Percentiles rank a stretch among this genome's conserved stretches.
Conservation (phyloP, 2,113 vertebrate genomes). For the Petromus typicus region DNA sequence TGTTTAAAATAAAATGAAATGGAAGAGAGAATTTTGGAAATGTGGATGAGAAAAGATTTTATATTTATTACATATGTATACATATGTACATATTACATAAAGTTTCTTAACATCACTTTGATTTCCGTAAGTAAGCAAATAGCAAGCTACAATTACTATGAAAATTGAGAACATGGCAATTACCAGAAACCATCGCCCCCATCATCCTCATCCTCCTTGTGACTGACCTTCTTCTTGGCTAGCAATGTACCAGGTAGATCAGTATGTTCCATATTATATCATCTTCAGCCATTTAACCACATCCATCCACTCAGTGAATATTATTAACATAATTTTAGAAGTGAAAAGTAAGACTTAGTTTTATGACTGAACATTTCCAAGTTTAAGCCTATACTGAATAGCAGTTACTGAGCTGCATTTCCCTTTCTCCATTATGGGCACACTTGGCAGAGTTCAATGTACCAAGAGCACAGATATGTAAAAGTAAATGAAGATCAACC, state of each 20-base stretch:
- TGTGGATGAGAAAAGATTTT: neutral
- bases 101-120: neutral
- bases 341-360: neutral
- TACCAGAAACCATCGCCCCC: neutral
- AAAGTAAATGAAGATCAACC: conserved; percentile 15
- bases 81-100: neutral
- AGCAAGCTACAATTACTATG: neutral
- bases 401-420: neutral
- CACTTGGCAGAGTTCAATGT: neutral
- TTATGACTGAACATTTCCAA: neutral
- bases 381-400: neutral
- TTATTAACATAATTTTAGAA: neutral
- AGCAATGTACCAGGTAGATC: neutral
- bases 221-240: neutral
- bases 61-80: too few relatives aligned
- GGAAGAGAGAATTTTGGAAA: neutral
- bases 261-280: neutral
- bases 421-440: neutral
- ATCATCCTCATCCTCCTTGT: neutral
- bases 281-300: neutral
- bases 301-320: neutral
- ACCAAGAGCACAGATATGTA: neutral
- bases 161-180: neutral
- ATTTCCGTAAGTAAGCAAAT: neutral
- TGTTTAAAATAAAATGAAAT: conserved; percentile 38